Conservation (phyloP, 2,888 invertebrate genomes). For the Balanococcus diminutus region DNA sequence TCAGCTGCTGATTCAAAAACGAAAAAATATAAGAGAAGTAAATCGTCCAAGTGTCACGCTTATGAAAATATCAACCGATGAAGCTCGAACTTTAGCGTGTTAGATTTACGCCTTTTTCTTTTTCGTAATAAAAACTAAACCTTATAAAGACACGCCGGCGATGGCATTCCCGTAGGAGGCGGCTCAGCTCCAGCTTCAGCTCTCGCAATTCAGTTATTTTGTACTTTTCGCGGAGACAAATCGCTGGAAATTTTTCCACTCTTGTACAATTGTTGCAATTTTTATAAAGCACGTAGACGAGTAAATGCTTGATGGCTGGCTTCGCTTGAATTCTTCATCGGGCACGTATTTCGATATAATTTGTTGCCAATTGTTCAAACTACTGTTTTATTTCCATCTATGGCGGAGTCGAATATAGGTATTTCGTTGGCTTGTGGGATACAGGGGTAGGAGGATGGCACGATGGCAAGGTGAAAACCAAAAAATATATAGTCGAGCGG, state of each 20-base stretch:
- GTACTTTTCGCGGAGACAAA: neutral
- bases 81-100: neutral
- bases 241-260: neutral
- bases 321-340: neutral
- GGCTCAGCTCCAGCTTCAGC: no score
- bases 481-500: no score
- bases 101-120: neutral
- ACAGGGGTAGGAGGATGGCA: neutral
- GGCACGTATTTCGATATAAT: constrained; percentile 15
- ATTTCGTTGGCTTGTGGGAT: neutral
- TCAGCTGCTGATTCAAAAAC: neutral
- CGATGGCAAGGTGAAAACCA: no score
- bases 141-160: neutral
- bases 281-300: constrained; percentile 6
- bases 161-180: neutral
- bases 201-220: neutral
- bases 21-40: neutral
- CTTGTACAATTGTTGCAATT: neutral
- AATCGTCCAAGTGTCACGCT: neutral
- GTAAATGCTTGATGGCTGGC: neutral
- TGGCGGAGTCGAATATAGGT: neutral
- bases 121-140: neutral
- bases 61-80: neutral
- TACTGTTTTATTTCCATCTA: neutral
- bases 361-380: constrained; percentile 9